These are phyloP conservation scores for Champsocephalus esox DNA, from an alignment of 2,797 vertebrate genomes.

Conservation along the genomic window DNA sequence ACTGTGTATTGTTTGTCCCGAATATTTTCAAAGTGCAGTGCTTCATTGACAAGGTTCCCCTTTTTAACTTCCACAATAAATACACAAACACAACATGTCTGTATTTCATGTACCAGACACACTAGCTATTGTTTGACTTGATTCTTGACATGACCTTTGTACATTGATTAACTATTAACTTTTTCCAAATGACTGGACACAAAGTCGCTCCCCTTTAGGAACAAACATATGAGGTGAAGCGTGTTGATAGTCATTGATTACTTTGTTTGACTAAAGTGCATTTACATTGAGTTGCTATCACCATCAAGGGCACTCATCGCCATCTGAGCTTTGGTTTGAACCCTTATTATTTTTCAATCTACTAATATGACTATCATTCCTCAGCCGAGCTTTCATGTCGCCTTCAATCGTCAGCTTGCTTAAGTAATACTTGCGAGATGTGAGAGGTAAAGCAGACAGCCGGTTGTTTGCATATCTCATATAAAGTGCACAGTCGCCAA, in stretches of 20 bases:
- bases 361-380: conserved; percentile 7
- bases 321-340: not conserved
- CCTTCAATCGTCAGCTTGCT: conserved; percentile 20
- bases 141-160: not conserved
- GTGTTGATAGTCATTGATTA: conserved; percentile 13
- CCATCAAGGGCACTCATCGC: not conserved
- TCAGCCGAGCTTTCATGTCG: not conserved
- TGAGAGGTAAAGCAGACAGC: conserved; percentile 10
- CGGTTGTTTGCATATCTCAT: conserved; percentile 20
- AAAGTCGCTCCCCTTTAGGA: conserved; percentile 7
- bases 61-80: too few relatives aligned
- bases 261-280: conserved; percentile 1
- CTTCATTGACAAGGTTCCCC: too few relatives aligned
- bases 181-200: conserved; percentile 6
- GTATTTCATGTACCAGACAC: not conserved
- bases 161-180: conserved; percentile 23
- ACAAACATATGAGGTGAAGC: conserved; percentile 18
- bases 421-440: conserved; percentile 13
- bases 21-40: too few relatives aligned
- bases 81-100: too few relatives aligned
- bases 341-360: not conserved
- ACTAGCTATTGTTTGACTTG: not conserved
- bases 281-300: not conserved
- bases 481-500: conserved; percentile 19
- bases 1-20: too few relatives aligned